These are phyloP conservation scores for Labia minor DNA, from an alignment of 2,888 invertebrate species.

Conservation along the genomic window DNA sequence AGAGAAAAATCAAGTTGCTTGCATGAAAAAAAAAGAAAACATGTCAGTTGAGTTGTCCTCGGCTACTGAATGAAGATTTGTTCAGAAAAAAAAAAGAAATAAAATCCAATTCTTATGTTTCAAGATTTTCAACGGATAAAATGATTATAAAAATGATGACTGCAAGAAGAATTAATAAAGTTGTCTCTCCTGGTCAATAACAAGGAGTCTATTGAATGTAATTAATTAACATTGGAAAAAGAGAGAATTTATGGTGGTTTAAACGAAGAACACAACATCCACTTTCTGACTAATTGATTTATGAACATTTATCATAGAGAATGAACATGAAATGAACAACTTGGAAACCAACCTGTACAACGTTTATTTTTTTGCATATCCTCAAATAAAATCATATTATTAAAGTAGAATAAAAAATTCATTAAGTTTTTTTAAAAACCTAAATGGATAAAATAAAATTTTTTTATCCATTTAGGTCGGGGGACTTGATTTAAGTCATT, in stretches of 20 bases:
- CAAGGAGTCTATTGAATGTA: background rate
- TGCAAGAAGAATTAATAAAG: background rate
- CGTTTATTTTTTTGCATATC: no score
- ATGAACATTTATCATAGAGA: background rate
- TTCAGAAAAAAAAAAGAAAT: background rate
- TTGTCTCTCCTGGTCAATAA: background rate
- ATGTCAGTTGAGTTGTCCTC: slow-evolving; percentile 13
- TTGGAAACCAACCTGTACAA: no score
- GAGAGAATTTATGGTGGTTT: slow-evolving; percentile 7
- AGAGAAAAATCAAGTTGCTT: background rate
- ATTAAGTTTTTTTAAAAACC: no score
- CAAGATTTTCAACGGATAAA: background rate
- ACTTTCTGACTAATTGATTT: background rate
- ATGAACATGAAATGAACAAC: background rate
- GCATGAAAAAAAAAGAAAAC: background rate
- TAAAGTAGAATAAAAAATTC: no score
- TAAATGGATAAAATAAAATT: no score
- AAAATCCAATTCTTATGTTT: background rate
- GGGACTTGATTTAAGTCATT: no score
- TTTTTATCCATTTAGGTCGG: no score
- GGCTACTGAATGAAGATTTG: background rate
- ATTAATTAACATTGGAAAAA: background rate
- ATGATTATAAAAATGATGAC: background rate
- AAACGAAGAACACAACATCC: background rate
- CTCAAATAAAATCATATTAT: no score